Evolutionary conservation across 2,113 vertebrate species (phyloP).

Genomic region (Gorsachius goisagi): DNA sequence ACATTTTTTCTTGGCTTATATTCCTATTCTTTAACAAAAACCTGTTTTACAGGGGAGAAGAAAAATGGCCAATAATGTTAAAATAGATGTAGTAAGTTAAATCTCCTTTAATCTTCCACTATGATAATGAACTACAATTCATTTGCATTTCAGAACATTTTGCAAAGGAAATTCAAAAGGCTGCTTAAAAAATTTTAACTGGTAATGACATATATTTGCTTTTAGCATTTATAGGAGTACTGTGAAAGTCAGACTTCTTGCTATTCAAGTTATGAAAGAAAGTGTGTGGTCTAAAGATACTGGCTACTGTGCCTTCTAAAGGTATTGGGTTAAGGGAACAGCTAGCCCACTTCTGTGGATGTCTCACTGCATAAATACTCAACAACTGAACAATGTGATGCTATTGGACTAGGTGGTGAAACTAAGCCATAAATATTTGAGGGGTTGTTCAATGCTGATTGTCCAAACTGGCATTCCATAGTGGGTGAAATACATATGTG

Average conservation of each 20-base stretch:
- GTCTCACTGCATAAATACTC: neutral
- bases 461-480: neutral
- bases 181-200: neutral
- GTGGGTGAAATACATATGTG: neutral
- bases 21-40: neutral
- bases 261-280: neutral
- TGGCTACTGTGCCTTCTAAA: neutral
- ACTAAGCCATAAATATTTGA: neutral
- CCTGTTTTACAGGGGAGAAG: neutral
- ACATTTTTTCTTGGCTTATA: neutral
- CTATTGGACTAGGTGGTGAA: neutral
- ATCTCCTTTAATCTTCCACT: neutral
- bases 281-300: neutral
- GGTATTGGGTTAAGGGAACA: neutral
- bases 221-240: neutral
- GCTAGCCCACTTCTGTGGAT: neutral
- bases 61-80: neutral
- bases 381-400: neutral
- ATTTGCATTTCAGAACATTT: neutral
- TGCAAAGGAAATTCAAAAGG: neutral
- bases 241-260: neutral
- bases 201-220: neutral
- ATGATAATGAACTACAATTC: neutral
- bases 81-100: neutral
- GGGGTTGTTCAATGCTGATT: neutral